These are phyloP conservation scores for Lanistes nyassanus DNA, from an alignment of 1,140 invertebrate genomes.

Conservation along the genomic window DNA sequence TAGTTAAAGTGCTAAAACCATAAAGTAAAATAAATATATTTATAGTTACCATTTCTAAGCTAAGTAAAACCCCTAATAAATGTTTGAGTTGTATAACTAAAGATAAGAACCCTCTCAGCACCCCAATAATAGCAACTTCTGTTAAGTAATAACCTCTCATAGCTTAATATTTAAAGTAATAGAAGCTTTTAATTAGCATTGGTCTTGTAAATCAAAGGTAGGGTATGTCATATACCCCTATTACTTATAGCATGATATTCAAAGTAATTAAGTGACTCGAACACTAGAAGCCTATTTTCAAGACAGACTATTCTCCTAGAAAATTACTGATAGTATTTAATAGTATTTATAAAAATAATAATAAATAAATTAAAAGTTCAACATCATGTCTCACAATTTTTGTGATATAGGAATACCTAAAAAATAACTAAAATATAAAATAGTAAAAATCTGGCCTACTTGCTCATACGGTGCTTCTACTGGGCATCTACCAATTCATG, in stretches of 20 bases:
- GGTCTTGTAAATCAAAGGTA: not conserved
- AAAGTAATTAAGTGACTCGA: no score
- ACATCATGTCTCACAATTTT: not conserved
- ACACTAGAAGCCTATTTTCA: no score
- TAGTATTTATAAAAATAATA: no score
- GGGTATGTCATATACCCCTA: no score
- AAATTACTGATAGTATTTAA: no score
- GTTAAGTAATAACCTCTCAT: not conserved
- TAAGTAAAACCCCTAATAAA: not conserved
- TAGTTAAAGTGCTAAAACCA: not conserved
- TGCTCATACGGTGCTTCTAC: not conserved
- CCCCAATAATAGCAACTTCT: not conserved
- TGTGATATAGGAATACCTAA: not conserved
- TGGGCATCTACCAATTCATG: not conserved
- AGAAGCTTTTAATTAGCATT: not conserved
- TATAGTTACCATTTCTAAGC: not conserved
- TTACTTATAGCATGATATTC: no score
- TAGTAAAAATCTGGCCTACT: not conserved
- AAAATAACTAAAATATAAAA: not conserved
- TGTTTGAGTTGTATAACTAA: not conserved
- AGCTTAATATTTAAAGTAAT: not conserved
- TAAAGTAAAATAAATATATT: not conserved
- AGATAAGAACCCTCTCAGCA: not conserved
- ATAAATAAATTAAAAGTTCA: not conserved
- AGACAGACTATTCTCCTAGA: no score